Percentiles rank a stretch among this genome's conserved stretches.
These are phyloP conservation scores for Pygocentrus nattereri DNA, from an alignment of 2,797 vertebrate genomes.

Conservation along the genomic window DNA sequence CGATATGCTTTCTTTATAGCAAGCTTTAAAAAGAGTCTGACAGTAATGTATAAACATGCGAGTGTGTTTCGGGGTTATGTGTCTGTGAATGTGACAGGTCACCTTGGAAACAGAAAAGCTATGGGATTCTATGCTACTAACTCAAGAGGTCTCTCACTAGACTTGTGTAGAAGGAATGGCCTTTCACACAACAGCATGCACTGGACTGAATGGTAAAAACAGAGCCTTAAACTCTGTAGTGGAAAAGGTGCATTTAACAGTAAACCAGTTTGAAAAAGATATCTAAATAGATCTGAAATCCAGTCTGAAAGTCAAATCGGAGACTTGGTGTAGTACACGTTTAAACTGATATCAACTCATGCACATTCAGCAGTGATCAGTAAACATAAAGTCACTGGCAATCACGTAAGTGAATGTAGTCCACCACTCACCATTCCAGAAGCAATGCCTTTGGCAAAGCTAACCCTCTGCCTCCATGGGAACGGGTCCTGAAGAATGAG, in stretches of 20 bases:
- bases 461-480: constrained; percentile 94
- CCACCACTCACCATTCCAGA: constrained; percentile 91
- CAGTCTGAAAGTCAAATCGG: background rate
- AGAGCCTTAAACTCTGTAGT: background rate
- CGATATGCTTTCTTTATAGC: background rate
- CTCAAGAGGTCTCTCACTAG: background rate
- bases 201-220: background rate
- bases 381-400: background rate
- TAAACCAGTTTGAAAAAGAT: background rate
- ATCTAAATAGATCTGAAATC: too few species aligned
- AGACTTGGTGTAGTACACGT: background rate
- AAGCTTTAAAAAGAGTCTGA: background rate
- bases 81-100: background rate
- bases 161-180: background rate
- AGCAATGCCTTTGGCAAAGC: constrained; percentile 95
- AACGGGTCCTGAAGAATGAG: constrained; percentile 82
- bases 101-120: background rate
- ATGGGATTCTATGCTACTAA: background rate
- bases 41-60: background rate
- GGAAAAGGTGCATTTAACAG: background rate
- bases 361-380: constrained; percentile 81
- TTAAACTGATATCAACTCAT: too few species aligned
- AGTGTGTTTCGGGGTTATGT: background rate
- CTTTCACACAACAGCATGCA: background rate
- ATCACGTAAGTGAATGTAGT: constrained; percentile 8